Conservation (phyloP, 2,113 vertebrate genomes). For the Chamaetylas fuelleborni region DNA sequence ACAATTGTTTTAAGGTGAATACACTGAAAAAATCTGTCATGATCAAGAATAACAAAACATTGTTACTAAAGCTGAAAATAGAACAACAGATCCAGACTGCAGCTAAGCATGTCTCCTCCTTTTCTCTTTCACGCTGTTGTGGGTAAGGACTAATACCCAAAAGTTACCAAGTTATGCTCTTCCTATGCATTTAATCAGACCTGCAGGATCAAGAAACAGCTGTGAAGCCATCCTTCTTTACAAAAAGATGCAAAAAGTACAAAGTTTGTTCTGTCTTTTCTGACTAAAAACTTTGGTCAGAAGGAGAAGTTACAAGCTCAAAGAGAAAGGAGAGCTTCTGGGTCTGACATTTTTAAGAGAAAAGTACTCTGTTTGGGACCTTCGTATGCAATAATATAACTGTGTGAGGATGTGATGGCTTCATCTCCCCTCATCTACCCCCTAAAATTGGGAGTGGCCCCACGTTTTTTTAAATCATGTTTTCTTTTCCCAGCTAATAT, state of each 20-base stretch:
- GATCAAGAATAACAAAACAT: not conserved
- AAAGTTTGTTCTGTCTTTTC: not conserved
- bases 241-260: not conserved
- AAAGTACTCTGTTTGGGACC: not conserved
- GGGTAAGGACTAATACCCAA: not conserved
- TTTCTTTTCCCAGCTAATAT: not conserved
- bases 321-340: not conserved
- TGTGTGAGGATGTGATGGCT: not conserved
- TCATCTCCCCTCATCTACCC: not conserved
- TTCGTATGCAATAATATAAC: not conserved
- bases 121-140: not conserved
- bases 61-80: not conserved
- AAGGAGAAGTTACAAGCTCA: not conserved
- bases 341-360: not conserved
- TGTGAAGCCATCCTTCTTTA: not conserved
- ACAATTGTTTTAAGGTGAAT: not conserved
- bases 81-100: not conserved
- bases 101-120: not conserved
- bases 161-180: not conserved
- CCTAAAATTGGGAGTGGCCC: not conserved
- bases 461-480: not conserved
- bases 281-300: not conserved
- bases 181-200: not conserved
- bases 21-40: not conserved
- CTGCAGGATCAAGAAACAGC: not conserved